Evolutionary conservation across 2,113 vertebrate genomes (phyloP), one percentile per base, ranked within the genome.

Genomic region (Phalacrocorax carbo): DNA sequence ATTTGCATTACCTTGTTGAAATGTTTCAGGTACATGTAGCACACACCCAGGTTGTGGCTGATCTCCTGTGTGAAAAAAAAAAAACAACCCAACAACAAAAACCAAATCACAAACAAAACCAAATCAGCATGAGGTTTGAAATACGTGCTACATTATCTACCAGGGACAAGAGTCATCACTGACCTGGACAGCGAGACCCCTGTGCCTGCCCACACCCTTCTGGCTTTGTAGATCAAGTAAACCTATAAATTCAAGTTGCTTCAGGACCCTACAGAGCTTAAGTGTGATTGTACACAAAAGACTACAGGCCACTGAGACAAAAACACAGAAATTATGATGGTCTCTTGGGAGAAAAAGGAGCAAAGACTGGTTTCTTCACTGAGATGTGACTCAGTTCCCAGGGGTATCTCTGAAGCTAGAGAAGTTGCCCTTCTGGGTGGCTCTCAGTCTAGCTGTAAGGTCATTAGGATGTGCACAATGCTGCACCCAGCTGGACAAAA

Each of bases 11-110:
- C 99, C 98, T 98, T 99, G 97, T 98, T 98, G 91, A 99, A 99
- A 96, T 99, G 99, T 97, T 99, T 99, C 94, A 99, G 98, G 90
- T 99, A 99, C 97, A 99, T 98, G 96, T 99, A 99, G 96, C 99
- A 99, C 86, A 99, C 98, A 2, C 99, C 99, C 75, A 99, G 98
- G 98, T 99, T 99, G 94, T 99, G 99, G 96, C 97, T 99, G 98
- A 99, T 99, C 97, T 99, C 99, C 99, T 99, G 95, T 32, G 93
- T 82, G 51, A 38, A 64, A 55, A 51, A 52, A 57, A 54, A 13
- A 46, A 19, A 38, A 38, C 38, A 38, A 38, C 38, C 42, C 42
- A 44, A 44, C 12, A 44, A 44, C 42, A 54, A 13, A 46, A 46
- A 18, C 8, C 10, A 66, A 85, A 36, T 5, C 51, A 72, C 21